Percentiles rank a stretch among this genome's conserved stretches.
These are phyloP conservation scores for Uria aalge DNA, from an alignment of 2,113 vertebrate species.

Conservation along the genomic window DNA sequence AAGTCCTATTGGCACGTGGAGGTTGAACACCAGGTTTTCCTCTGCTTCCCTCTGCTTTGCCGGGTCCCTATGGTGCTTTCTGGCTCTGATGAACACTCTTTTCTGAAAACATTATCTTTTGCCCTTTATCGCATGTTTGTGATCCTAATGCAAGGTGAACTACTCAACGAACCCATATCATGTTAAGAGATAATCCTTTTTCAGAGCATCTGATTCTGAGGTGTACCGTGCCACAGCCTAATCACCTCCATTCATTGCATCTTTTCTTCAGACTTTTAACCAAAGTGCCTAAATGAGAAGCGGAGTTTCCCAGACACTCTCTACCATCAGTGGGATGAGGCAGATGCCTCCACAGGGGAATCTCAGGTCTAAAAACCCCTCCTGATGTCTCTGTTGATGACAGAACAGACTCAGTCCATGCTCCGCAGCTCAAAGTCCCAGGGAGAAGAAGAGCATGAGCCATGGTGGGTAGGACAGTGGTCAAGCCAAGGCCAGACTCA, in stretches of 20 bases:
- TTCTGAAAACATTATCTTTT: background rate
- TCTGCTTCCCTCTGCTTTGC: background rate
- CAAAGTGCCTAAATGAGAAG: background rate
- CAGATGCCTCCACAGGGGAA: background rate
- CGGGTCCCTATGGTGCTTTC: no score
- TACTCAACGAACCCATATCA: background rate
- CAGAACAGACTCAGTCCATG: background rate
- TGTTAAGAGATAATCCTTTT: background rate
- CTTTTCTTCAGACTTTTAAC: background rate
- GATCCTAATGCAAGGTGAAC: background rate
- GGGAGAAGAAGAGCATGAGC: background rate
- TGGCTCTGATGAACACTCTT: background rate
- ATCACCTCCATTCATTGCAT: background rate
- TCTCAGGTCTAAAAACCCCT: background rate
- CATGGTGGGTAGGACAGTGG: no score
- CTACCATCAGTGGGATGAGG: background rate
- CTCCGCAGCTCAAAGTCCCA: background rate
- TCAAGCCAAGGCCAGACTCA: background rate
- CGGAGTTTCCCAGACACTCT: background rate
- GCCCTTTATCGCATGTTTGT: background rate
- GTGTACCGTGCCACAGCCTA: background rate
- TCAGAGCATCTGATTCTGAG: background rate
- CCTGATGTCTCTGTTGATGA: background rate
- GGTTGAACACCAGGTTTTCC: background rate
- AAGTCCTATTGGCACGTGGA: rapidly evolving